Percentiles rank a stretch among this genome's conserved stretches.
These are phyloP conservation scores for Galerucella pusilla DNA, from an alignment of 2,888 invertebrate species.

Conservation along the genomic window DNA sequence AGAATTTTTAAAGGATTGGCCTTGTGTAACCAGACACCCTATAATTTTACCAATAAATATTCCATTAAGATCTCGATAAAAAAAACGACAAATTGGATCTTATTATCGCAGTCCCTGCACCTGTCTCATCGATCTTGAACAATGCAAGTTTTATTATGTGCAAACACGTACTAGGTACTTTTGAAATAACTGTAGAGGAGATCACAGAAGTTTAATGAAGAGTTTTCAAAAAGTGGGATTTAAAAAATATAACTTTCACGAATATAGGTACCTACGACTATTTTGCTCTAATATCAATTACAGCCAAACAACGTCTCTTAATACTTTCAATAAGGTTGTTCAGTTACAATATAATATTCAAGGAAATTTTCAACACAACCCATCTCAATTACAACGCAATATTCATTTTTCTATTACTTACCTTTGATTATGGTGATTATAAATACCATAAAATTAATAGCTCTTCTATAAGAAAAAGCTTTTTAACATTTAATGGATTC, in stretches of 20 bases:
- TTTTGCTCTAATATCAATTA: neutral
- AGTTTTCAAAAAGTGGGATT: neutral
- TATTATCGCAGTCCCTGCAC: neutral
- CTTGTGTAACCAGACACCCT: conserved; percentile 4
- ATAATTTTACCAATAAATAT: conserved; percentile 12
- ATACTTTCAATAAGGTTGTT: too few relatives aligned
- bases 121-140: neutral
- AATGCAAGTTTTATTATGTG: neutral
- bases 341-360: too few relatives aligned
- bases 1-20: conserved; percentile 22
- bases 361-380: too few relatives aligned
- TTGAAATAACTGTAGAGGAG: neutral
- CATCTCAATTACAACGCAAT: too few relatives aligned
- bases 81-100: neutral
- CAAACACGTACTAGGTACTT: too few relatives aligned
- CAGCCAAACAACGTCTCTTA: too few relatives aligned
- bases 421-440: too few relatives aligned
- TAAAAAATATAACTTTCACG: neutral
- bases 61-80: neutral
- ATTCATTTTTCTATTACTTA: too few relatives aligned
- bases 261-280: neutral
- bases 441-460: too few relatives aligned
- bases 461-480: too few relatives aligned
- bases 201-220: neutral
- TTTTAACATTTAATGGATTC: too few relatives aligned